A percentile compares a stretch with the other conserved stretches of the same genome.
phyloP scores from a whole-genome alignment of 2,888 invertebrate genomes.

The Cordilura impudica region DNA sequence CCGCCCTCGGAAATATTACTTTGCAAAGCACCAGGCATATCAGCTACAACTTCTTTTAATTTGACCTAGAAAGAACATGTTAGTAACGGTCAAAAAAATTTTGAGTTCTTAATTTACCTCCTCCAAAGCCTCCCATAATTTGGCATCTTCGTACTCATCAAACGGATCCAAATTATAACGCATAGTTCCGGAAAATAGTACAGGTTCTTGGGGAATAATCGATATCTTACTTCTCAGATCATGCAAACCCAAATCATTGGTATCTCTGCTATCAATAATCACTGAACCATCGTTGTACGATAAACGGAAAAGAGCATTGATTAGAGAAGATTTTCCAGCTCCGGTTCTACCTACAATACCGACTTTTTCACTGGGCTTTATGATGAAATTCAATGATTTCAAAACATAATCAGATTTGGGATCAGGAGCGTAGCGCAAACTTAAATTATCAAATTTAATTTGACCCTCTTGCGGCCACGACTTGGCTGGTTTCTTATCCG shows the following conservation, averaged over 20 bases:
- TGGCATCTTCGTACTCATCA: slow-evolving; percentile 86
- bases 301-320: slow-evolving; percentile 87
- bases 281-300: slow-evolving; percentile 88
- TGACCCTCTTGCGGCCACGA: slow-evolving; percentile 86
- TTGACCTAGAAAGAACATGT: slow-evolving; percentile 68
- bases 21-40: slow-evolving; percentile 83
- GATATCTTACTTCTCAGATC: slow-evolving; percentile 87
- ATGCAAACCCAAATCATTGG: slow-evolving; percentile 84
- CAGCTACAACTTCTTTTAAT: slow-evolving; percentile 84
- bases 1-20: slow-evolving; percentile 87
- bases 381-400: slow-evolving; percentile 83
- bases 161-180: slow-evolving; percentile 94
- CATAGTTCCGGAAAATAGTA: slow-evolving; percentile 91
- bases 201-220: slow-evolving; percentile 91
- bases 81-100: too few species aligned
- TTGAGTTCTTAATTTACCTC: slow-evolving; percentile 79
- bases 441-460: slow-evolving; percentile 84
- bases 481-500: slow-evolving; percentile 81
- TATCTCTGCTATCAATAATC: slow-evolving; percentile 88
- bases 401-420: slow-evolving; percentile 85
- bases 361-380: slow-evolving; percentile 83
- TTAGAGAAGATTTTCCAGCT: slow-evolving; percentile 85
- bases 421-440: slow-evolving; percentile 84
- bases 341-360: slow-evolving; percentile 86
- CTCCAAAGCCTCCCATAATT: slow-evolving; percentile 90